Conservation (phyloP, 2,888 invertebrate species). For the Petrolisthes cinctipes region DNA sequence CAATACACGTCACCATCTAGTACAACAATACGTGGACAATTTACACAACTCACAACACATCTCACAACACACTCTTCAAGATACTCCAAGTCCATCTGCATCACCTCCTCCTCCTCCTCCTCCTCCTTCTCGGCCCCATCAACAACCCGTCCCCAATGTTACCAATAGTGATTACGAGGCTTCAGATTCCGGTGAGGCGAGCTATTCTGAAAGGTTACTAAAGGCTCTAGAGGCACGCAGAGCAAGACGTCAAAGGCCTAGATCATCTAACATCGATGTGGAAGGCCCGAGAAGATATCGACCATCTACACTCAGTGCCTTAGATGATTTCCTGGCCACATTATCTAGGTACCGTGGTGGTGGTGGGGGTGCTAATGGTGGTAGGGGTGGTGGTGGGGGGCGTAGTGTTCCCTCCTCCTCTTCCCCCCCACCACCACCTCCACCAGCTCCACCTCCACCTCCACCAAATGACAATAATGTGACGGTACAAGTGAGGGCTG, state of each 20-base stretch:
- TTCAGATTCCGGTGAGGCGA: constrained; percentile 42
- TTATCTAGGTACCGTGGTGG: constrained; percentile 51
- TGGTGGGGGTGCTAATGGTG: background rate
- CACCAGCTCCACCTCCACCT: background rate
- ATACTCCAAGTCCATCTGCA: no score
- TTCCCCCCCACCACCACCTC: background rate
- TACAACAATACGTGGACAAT: no score
- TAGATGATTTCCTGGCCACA: constrained; percentile 55
- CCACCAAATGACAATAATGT: constrained; percentile 29
- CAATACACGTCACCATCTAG: no score
- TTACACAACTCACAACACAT: no score
- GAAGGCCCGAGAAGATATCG: constrained; percentile 36
- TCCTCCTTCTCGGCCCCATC: no score
- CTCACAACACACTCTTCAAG: no score
- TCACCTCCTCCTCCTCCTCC: no score
- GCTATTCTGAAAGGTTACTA: constrained; percentile 52
- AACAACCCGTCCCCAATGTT: background rate
- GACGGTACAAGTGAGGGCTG: constrained; percentile 58
- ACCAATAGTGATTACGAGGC: constrained; percentile 40
- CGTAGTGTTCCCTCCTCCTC: constrained; percentile 12
- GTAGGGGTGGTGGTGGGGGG: no score
- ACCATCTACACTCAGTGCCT: constrained; percentile 52
- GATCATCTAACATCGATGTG: constrained; percentile 50
- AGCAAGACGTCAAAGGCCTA: constrained; percentile 45
- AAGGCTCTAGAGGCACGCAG: constrained; percentile 53